phyloP scores from a whole-genome alignment of 2,888 invertebrate genomes.

The Heliconius ethilla region DNA sequence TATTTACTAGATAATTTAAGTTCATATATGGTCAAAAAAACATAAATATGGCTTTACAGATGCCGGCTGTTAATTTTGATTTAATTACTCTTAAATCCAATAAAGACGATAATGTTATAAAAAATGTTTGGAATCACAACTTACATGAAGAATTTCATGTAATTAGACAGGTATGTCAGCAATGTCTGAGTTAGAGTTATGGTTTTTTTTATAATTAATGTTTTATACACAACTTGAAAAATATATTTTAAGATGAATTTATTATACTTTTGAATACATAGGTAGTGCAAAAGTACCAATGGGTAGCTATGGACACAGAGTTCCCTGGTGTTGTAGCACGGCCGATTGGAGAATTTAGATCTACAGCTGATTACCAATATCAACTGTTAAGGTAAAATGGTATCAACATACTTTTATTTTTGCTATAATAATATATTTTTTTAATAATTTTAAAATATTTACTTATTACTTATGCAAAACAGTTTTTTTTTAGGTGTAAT shows the following conservation, averaged over 20 bases:
- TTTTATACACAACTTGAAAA: not conserved
- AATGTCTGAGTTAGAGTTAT: not conserved
- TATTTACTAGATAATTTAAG: not conserved
- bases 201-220: not conserved
- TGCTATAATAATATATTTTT: not conserved
- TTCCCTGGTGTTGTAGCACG: conserved; percentile 98
- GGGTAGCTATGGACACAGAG: conserved; percentile 95
- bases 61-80: conserved; percentile 47
- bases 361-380: conserved; percentile 93
- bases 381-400: conserved; percentile 85
- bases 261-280: conserved; percentile 42
- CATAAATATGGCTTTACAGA: conserved; percentile 46
- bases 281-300: conserved; percentile 88
- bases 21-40: conserved; percentile 1
- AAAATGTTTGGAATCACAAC: conserved; percentile 97
- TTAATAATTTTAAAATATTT: not conserved
- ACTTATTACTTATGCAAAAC: not conserved
- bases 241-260: not conserved
- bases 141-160: conserved; percentile 95
- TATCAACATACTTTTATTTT: not conserved
- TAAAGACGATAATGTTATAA: conserved; percentile 90
- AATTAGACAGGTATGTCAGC: conserved; percentile 87
- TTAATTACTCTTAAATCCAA: conserved; percentile 42
- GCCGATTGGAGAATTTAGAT: conserved; percentile 94
- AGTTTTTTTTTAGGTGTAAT: conserved; percentile 84